phyloP scores from a whole-genome alignment of 2,888 invertebrate species.

The Nudaria mundana region DNA sequence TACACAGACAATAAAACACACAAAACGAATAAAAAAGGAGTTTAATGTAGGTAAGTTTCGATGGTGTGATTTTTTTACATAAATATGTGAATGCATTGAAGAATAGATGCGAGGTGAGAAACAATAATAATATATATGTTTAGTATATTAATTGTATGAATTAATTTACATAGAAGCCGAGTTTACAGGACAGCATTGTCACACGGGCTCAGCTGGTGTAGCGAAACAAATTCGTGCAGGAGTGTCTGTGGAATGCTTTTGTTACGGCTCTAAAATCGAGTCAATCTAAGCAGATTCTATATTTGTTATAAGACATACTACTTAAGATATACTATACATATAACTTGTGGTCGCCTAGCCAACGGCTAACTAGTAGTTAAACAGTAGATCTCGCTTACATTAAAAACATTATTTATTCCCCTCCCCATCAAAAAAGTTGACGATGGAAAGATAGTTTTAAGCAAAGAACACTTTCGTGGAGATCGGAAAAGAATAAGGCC shows the following conservation, averaged over 20 bases:
- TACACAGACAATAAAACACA: constrained; percentile 24
- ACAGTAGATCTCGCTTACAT: no score
- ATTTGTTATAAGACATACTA: no score
- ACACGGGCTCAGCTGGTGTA: constrained; percentile 27
- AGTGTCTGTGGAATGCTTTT: constrained; percentile 32
- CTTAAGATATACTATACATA: no score
- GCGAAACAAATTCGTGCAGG: constrained; percentile 36
- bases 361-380: no score
- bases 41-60: constrained; percentile 74
- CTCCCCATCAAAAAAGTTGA: no score
- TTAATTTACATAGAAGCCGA: constrained; percentile 37
- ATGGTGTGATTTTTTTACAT: constrained; percentile 74
- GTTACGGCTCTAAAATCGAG: constrained; percentile 41
- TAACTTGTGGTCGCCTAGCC: no score
- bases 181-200: constrained; percentile 34
- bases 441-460: no score
- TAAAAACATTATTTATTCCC: no score
- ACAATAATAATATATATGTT: constrained; percentile 18
- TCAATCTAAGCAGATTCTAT: constrained; percentile 6
- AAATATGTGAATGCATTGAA: constrained; percentile 47
- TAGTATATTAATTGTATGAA: constrained; percentile 30
- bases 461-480: no score
- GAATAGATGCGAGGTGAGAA: constrained; percentile 29
- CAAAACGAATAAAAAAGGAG: constrained; percentile 36
- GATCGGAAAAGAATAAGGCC: no score